phyloP scores from a whole-genome alignment of 2,888 invertebrate genomes.

The Melolontha melolontha region DNA sequence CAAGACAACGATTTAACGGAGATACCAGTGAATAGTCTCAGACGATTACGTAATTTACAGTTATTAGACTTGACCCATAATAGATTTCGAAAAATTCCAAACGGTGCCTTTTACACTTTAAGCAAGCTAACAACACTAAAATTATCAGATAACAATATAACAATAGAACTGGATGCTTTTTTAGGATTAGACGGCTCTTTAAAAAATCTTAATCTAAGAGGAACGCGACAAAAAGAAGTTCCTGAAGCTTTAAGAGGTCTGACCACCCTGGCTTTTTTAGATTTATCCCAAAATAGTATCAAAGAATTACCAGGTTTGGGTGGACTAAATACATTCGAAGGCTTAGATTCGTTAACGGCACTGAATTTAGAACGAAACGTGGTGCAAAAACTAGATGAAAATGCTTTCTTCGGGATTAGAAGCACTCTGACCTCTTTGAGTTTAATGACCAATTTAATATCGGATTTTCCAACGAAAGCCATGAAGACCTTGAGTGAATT shows the following conservation, averaged over 20 bases:
- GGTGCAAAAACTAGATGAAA: constrained; percentile 80
- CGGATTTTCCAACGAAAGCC: constrained; percentile 88
- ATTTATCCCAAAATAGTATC: constrained; percentile 89
- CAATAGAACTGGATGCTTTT: constrained; percentile 77
- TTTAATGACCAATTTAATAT: constrained; percentile 87
- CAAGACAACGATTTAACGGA: constrained; percentile 85
- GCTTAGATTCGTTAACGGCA: constrained; percentile 84
- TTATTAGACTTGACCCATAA: constrained; percentile 89
- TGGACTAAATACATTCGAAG: constrained; percentile 77
- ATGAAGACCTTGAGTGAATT: constrained; percentile 82
- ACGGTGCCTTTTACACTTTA: constrained; percentile 80
- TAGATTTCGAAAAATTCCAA: constrained; percentile 77
- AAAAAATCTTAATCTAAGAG: constrained; percentile 91
- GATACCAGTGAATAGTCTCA: constrained; percentile 81
- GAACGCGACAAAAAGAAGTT: constrained; percentile 82
- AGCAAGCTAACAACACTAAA: constrained; percentile 83
- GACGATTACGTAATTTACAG: constrained; percentile 76
- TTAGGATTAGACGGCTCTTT: constrained; percentile 83
- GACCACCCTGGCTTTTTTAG: constrained; percentile 85
- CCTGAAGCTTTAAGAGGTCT: constrained; percentile 85
- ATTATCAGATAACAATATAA: constrained; percentile 88
- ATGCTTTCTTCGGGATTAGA: constrained; percentile 83
- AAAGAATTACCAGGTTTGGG: constrained; percentile 79
- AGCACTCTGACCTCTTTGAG: constrained; percentile 89
- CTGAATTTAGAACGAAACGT: constrained; percentile 90